Percentiles rank a stretch among this genome's conserved stretches.
These are phyloP conservation scores for Muntiacus muntjak DNA, from an alignment of 2,113 vertebrate genomes.

Conservation along the genomic window DNA sequence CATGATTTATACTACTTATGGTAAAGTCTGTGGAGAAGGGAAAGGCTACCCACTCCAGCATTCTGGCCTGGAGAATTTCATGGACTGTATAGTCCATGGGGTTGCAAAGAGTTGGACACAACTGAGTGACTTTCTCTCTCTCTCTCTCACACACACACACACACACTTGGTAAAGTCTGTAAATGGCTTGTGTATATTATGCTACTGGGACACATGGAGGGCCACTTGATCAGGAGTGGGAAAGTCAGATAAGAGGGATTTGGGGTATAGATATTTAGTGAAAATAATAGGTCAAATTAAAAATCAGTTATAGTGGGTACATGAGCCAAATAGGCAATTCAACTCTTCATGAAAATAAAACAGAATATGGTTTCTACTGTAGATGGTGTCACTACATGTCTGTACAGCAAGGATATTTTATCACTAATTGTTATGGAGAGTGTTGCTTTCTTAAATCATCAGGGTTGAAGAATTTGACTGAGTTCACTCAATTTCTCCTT, in stretches of 20 bases:
- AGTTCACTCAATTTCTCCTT: neutral
- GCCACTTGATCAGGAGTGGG: neutral
- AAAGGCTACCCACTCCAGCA: neutral
- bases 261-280: neutral
- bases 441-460: neutral
- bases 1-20: neutral
- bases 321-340: neutral
- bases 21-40: neutral
- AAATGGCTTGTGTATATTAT: neutral
- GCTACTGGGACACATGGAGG: neutral
- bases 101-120: neutral
- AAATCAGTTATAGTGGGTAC: neutral
- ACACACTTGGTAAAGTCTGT: neutral
- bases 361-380: neutral
- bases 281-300: neutral
- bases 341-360: neutral
- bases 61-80: neutral
- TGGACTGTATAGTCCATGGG: neutral
- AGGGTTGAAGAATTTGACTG: neutral
- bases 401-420: neutral
- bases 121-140: neutral
- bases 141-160: neutral
- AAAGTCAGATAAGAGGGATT: neutral
- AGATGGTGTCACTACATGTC: neutral
- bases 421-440: neutral